A percentile compares a stretch with the other conserved stretches of the same genome.
Conservation (phyloP, 2,113 vertebrate genomes). For the Trematomus loennbergii region DNA sequence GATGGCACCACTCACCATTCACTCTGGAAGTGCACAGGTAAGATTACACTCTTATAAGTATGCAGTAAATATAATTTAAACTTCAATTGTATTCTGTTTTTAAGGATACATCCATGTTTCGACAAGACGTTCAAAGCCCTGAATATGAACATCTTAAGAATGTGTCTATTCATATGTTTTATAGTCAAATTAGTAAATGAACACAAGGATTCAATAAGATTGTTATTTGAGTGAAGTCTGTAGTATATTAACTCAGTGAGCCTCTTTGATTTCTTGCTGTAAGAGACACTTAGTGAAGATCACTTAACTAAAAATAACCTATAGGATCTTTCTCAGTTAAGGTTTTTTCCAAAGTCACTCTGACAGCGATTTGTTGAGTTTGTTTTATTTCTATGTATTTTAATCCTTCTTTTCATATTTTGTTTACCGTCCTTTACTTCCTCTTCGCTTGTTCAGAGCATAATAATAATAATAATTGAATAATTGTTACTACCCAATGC, state of each 20-base stretch:
- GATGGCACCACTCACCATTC: conserved; percentile 18
- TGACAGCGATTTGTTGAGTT: too few relatives aligned
- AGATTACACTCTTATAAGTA: too few relatives aligned
- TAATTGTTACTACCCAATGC: not conserved
- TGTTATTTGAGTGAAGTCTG: too few relatives aligned
- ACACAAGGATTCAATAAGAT: too few relatives aligned
- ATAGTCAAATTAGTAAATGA: too few relatives aligned
- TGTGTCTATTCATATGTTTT: too few relatives aligned
- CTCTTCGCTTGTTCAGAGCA: not conserved
- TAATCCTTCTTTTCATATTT: not conserved
- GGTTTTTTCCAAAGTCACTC: not conserved
- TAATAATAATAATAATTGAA: not conserved
- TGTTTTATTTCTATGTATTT: not conserved
- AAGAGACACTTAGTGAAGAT: not conserved
- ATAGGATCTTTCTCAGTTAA: too few relatives aligned
- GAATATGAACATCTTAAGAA: too few relatives aligned
- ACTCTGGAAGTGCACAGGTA: not conserved
- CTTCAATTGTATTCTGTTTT: not conserved
- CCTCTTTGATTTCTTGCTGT: not conserved
- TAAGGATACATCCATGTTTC: not conserved
- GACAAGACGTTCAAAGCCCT: too few relatives aligned
- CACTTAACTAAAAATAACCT: too few relatives aligned
- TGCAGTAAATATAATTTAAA: not conserved
- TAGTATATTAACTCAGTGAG: not conserved
- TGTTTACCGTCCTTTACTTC: not conserved